Evolutionary conservation across 2,797 vertebrate genomes (phyloP).

Genomic region (Melanotaenia pygmaea): DNA sequence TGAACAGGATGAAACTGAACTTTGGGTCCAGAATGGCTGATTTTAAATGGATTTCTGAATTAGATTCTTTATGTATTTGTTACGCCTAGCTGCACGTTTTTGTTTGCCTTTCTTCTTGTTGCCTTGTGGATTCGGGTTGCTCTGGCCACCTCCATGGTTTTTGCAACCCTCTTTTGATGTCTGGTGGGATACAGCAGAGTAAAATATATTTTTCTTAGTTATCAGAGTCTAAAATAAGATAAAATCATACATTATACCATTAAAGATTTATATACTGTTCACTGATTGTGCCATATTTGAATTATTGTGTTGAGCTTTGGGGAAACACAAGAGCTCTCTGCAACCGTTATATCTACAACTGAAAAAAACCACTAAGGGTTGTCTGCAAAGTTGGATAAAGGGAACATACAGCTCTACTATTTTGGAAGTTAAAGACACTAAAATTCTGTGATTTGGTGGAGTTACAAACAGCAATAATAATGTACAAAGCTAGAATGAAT

Average conservation of each 20-base stretch:
- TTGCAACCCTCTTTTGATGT: background rate
- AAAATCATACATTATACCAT: background rate
- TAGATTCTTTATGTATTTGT: conserved; percentile 44
- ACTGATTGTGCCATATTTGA: too few species aligned
- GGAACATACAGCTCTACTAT: too few species aligned
- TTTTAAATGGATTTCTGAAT: conserved; percentile 54
- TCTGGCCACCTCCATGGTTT: conserved; percentile 12
- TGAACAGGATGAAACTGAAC: background rate
- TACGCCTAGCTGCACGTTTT: conserved; percentile 43
- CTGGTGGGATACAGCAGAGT: conserved; percentile 33
- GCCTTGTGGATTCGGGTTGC: conserved; percentile 16
- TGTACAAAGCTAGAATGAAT: too few species aligned
- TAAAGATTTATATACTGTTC: background rate
- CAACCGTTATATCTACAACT: too few species aligned
- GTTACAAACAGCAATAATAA: too few species aligned
- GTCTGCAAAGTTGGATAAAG: too few species aligned
- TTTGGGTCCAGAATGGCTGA: background rate
- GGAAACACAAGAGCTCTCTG: too few species aligned
- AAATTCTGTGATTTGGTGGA: too few species aligned
- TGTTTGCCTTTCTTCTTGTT: conserved; percentile 45
- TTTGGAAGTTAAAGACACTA: too few species aligned
- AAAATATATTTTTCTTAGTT: background rate
- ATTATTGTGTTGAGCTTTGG: too few species aligned
- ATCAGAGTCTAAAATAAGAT: background rate
- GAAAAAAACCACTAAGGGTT: too few species aligned